Base-by-base conservation (phyloP, 2,113 vertebrate species). In the Scomber japonicus region DNA sequence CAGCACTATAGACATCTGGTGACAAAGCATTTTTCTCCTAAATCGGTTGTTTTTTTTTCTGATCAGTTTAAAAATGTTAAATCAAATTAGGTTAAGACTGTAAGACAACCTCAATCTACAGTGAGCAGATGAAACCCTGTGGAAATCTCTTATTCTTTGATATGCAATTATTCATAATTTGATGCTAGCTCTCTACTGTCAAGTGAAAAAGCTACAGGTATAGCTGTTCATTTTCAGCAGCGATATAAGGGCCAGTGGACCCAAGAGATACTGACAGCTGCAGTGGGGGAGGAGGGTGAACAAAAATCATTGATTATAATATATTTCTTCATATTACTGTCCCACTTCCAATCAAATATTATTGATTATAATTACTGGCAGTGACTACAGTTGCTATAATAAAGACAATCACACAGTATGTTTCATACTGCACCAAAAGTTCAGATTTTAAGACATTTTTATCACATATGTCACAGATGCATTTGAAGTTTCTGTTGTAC, bases 241-340 rank as follows among this genome's bases (percentile, higher is more conserved):
- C 49, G 68, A 14, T 45, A 16, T 27, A 71, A 77, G 2, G 45
- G 55, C 67, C 55, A 77, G 61, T 13, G 7, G 56, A 68, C 31
- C 19, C 35, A 72, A 48, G 59, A 74, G 35, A 63, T 72, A 24
- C 55, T 50, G 4, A 31, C 11, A 67, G 19, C 56, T 64, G 49
- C 59, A 44, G 62, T 27, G 61, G 16, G 35, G 49, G 16, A 35
- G 13, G 83, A 9, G 8, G 16, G 59, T 15, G 35, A 21, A 19
- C 54, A 45, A 13, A 12, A 1, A 60, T 48, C 45, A 44, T 15
- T n/a, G 68, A 56, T 56, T 17, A 19, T 30, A 27, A 40, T 67
- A 0, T 19, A 4, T 31, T 19, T 62, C 27, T 12, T 16, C 2
- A 40, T 17, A 49, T 64, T 44, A 3, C 0, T 17, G 12, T 55